These are phyloP conservation scores for Tympanoctomys barrerae DNA, from an alignment of 2,797 vertebrate species.

Conservation along the genomic window DNA sequence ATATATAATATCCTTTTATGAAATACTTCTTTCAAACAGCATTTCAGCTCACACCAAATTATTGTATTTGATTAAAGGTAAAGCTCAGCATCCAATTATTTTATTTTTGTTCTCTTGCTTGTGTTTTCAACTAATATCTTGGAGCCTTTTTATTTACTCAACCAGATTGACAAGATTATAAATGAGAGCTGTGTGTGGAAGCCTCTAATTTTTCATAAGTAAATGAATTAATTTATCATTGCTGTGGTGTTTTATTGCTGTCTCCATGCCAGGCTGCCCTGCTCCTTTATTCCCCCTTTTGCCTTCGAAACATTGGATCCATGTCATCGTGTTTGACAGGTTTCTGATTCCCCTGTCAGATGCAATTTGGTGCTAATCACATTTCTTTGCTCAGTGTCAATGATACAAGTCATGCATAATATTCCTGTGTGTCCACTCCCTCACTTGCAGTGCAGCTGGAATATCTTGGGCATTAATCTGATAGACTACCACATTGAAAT, in stretches of 20 bases:
- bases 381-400: constrained; percentile 92
- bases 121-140: constrained; percentile 82
- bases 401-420: constrained; percentile 91
- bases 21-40: constrained; percentile 77
- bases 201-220: constrained; percentile 93
- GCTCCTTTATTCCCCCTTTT: constrained; percentile 89
- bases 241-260: constrained; percentile 90
- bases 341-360: constrained; percentile 97
- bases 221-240: constrained; percentile 93
- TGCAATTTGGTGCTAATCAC: constrained; percentile 94
- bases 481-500: constrained; percentile 90
- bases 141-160: constrained; percentile 90
- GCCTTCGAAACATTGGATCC: constrained; percentile 91
- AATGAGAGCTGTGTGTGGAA: constrained; percentile 90
- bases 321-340: constrained; percentile 98
- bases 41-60: constrained; percentile 71
- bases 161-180: constrained; percentile 92
- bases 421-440: constrained; percentile 91
- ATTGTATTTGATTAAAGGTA: constrained; percentile 85
- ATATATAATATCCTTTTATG: constrained; percentile 29
- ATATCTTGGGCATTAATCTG: constrained; percentile 91
- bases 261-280: constrained; percentile 89
- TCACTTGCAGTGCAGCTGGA: constrained; percentile 89
- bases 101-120: constrained; percentile 66
- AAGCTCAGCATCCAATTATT: constrained; percentile 80